Base-by-base conservation (phyloP, 2,113 vertebrate species). In the Lamprologus ornatipinnis region DNA sequence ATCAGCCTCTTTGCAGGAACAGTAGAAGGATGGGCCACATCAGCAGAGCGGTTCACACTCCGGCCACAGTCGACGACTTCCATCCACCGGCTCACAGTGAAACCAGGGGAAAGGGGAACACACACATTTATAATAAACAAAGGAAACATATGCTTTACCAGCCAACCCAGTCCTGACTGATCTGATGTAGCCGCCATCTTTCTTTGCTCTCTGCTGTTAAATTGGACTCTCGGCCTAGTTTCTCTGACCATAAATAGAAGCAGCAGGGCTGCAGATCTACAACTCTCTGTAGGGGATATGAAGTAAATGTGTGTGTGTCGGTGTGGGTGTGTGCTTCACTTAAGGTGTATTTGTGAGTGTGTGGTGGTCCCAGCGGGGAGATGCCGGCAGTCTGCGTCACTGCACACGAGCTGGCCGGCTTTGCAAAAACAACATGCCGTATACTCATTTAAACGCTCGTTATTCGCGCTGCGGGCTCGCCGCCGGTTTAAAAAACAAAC, bases 201-300 rank as follows among this genome's bases (percentile, higher is more conserved):
- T 58, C 79, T 81, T 45, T 65, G 31, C 65, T 81, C 23, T 14
- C 81, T 40, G 37, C 65, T 40, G 26, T 86, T 91, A 91, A 94
- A 94, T 79, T 85, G 90, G 92, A 85, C 80, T 53, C 88, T 85
- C 92, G 96, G 93, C 96, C 96, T 95, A 95, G 93, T 95, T 97
- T 95, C 92, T 85, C 65, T 47, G 85, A 80, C 85, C 95, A 93
- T 93, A 96, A 97, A 97, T 97, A 96, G 96, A 95, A 92, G 8
- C 80, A 58, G 81, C 83, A 91, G 68, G 88, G 82, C 85, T 68
- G 26, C 85, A 90, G 92, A 92, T 94, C 91, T 83, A 47, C 42
- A 9, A 13, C 51, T 89, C 90, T 93, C 94, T 92, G 90, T 53
- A 86, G 95, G 92, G 94, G 92, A 94, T 90, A 93, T 84, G 42